Base-by-base conservation (phyloP, 2,888 invertebrate genomes). In the Coecobrya sp. region DNA sequence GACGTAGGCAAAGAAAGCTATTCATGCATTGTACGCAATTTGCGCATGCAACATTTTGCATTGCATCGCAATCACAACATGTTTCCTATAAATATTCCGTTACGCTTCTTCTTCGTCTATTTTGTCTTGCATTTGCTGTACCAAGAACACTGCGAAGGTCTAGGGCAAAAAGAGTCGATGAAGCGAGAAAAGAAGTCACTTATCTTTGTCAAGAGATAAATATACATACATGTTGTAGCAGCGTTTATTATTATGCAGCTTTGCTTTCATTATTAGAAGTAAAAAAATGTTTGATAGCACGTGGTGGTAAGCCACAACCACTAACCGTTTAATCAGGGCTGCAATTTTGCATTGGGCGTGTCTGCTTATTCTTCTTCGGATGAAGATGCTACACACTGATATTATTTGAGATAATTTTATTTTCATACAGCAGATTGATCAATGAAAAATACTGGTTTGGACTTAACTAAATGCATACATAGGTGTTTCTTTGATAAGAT, bases 21-120 rank as follows among this genome's bases (percentile, higher is more conserved):
- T 42, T 73, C 73, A 73, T 13, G 73, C 73, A 45, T 73, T 45
- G 16, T 76, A 68, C 16, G 22, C 11, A 16, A 68, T 13, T 8
- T 70, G n/a, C n/a, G 68, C 73, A 73, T 13, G 73, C 73, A 45
- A 36, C 25, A 25, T 30, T 36, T 7, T n/a, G 45, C n/a, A 42
- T 16, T 49, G 42, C 49, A 16, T 76, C 27, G 22, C 81, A 84
- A 84, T 42, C 84, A 73, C 55, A 68, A 89, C 82, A 73, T 68
- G 73, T 90, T 85, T 73, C 79, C 62, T 79, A 86, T 81, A 62
- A 91, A 86, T 82, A 91, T 86, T 86, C 91, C 91, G 91, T 91
- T 86, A 91, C 55, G 36, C 52, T 79, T 91, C 49, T 45, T 70
- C 70, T 30, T 30, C 25, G 7, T 42, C 70, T 30, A 62, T 25